Percentiles rank a stretch among this genome's conserved stretches.
These are phyloP conservation scores for Epinephelus fuscoguttatus DNA, from an alignment of 2,113 vertebrate species.

Conservation along the genomic window DNA sequence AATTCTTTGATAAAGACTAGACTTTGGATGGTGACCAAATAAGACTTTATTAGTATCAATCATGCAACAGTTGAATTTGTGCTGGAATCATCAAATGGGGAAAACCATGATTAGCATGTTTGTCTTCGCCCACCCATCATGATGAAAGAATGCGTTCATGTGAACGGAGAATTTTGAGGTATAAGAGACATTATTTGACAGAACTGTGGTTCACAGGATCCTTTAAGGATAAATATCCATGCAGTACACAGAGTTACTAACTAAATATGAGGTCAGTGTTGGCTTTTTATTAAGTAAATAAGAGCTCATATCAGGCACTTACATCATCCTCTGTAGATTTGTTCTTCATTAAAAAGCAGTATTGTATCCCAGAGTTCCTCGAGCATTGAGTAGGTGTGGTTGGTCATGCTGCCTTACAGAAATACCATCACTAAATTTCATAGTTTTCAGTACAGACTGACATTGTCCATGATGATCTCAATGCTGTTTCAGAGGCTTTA, in stretches of 20 bases:
- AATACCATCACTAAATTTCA: slow-evolving; percentile 42
- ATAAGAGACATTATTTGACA: slow-evolving; percentile 5
- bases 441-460: slow-evolving; percentile 13
- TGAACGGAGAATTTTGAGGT: neutral
- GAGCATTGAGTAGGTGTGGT: slow-evolving; percentile 18
- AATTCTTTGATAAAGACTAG: slow-evolving; percentile 9
- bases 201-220: neutral
- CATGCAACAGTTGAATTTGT: slow-evolving; percentile 21
- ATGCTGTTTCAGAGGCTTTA: slow-evolving; percentile 5
- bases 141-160: neutral
- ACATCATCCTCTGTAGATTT: slow-evolving; percentile 12
- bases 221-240: neutral
- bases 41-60: neutral
- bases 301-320: slow-evolving; percentile 23
- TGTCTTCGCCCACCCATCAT: slow-evolving; percentile 4
- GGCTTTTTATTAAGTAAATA: slow-evolving; percentile 17
- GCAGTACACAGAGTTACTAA: neutral
- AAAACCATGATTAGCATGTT: slow-evolving; percentile 10
- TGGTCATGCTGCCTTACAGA: slow-evolving; percentile 13
- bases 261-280: slow-evolving; percentile 17
- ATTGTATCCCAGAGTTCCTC: neutral
- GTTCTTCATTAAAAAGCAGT: neutral
- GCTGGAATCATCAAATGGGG: slow-evolving; percentile 1
- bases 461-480: neutral
- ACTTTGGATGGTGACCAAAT: slow-evolving; percentile 12